phyloP scores from a whole-genome alignment of 2,113 vertebrate species.

The Indicator indicator region DNA sequence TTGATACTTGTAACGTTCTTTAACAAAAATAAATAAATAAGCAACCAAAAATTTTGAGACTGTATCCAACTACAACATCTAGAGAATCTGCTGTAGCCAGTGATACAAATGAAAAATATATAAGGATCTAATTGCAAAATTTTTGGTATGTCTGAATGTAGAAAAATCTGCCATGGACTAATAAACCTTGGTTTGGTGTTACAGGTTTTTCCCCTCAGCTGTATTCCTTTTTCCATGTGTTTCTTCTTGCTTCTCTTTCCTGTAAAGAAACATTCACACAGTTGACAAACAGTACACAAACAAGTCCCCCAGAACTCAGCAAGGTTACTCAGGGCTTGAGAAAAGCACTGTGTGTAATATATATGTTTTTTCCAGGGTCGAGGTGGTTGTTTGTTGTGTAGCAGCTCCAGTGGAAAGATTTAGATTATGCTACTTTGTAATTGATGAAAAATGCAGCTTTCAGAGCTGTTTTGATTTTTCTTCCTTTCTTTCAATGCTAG shows the following conservation, averaged over 20 bases:
- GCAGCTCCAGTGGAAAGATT: background rate
- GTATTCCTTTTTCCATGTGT: background rate
- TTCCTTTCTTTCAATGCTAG: background rate
- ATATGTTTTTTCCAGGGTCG: background rate
- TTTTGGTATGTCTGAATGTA: background rate
- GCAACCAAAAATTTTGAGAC: background rate
- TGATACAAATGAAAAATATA: background rate
- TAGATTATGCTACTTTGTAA: background rate
- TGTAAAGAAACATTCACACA: background rate
- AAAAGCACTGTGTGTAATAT: background rate
- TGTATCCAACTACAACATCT: background rate
- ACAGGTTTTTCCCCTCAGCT: background rate
- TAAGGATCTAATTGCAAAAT: background rate
- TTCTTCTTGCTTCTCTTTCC: background rate
- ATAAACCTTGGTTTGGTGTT: background rate
- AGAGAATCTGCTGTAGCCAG: background rate
- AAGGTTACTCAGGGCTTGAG: background rate
- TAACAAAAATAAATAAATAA: background rate
- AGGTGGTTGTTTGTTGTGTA: background rate
- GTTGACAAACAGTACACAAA: background rate
- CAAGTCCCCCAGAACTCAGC: background rate
- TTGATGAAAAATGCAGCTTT: background rate
- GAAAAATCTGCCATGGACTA: background rate
- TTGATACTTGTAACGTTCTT: background rate
- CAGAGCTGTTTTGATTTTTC: background rate